phyloP scores from a whole-genome alignment of 2,113 vertebrate genomes.

The Cheilinus undulatus region DNA sequence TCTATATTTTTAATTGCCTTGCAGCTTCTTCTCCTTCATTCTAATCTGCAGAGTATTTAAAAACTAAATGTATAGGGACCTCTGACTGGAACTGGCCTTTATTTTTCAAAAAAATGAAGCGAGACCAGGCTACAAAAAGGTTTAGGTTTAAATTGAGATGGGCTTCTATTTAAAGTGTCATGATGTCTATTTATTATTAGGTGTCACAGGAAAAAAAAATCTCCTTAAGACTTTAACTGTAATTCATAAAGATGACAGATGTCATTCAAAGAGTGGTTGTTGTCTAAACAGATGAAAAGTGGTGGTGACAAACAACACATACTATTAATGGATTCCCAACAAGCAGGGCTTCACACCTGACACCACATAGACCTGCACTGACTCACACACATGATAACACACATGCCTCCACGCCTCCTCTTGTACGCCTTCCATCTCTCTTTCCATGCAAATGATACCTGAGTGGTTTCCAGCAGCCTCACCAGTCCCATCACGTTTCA shows the following conservation, averaged over 20 bases:
- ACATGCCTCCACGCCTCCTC: neutral
- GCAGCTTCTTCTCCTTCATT: too few species aligned
- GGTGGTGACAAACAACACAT: neutral
- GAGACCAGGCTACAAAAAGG: too few species aligned
- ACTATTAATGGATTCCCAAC: neutral
- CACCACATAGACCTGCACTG: neutral
- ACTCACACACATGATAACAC: neutral
- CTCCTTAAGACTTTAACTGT: neutral
- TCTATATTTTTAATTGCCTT: too few species aligned
- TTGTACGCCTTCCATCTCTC: neutral
- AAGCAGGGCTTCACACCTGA: neutral
- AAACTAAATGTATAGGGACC: too few species aligned
- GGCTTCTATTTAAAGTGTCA: too few species aligned
- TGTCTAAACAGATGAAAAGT: neutral
- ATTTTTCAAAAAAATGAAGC: too few species aligned
- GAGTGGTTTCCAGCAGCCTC: conserved; percentile 68
- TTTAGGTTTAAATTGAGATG: too few species aligned
- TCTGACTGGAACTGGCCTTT: too few species aligned
- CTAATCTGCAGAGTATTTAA: too few species aligned
- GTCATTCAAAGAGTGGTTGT: neutral
- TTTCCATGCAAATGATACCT: conserved; percentile 67
- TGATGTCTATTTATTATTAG: too few species aligned
- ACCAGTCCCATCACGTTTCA: conserved; percentile 45
- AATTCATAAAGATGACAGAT: neutral
- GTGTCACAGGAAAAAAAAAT: neutral